Evolutionary conservation across 2,113 vertebrate genomes (phyloP), one percentile per base, ranked within the genome.

Genomic region (Pachycephala philippinensis): DNA sequence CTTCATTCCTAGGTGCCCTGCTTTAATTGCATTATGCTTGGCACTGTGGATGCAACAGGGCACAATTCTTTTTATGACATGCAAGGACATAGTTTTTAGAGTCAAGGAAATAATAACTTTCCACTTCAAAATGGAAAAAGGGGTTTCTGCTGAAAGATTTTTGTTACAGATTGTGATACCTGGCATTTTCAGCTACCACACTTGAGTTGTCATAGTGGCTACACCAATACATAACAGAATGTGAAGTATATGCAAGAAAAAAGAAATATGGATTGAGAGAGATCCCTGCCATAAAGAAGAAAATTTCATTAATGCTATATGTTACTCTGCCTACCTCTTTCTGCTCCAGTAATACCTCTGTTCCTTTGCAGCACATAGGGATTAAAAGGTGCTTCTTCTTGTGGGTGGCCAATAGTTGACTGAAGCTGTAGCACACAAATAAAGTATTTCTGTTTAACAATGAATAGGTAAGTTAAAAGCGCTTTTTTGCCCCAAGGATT

Each of bases 301-400:
- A 87, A 84, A 70, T 45, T 27, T 8, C 28, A 30, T 52, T 64
- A 68, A 40, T 65, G 15, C 53, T 14, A 47, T 15, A 44, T 80
- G 63, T 89, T 40, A 63, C 10, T 77, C 49, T 84, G 37, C 86
- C n/a, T 93, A 97, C 97, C 97, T 97, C 52, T 96, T 52, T 95
- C 96, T 37, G 64, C 93, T 84, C 64, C 96, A 53, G 37, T 22
- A 80, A 87, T 40, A 44, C 54, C n/a, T 91, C 84, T 93, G 13
- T 74, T 30, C 54, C 95, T 85, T 40, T 74, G 30, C 6, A 95
- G 54, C 72, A 97, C 98, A 0, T 98, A 98, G 28, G 97, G 97
- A 61, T 98, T 98, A 84, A 95, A 97, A 30, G 94, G 69, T 52
- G 63, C 75, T 23, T 95, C 98, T 52, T 97, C 97, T 5, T 81